phyloP scores from a whole-genome alignment of 2,888 invertebrate genomes.

The Lithophane ornitopus region DNA sequence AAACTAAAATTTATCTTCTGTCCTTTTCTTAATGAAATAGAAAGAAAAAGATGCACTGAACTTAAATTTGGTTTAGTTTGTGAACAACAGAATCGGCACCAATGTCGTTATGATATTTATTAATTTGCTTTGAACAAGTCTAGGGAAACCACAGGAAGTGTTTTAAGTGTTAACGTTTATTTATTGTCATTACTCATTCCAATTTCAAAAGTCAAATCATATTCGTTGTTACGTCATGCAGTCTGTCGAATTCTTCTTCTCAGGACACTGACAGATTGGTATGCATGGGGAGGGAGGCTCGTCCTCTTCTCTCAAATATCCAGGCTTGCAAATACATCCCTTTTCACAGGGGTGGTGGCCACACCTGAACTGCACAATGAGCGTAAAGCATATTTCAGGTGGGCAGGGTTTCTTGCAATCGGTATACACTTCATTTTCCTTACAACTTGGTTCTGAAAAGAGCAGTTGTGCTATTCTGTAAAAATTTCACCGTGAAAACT shows the following conservation, averaged over 20 bases:
- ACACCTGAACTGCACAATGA: constrained; percentile 64
- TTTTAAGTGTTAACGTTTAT: not conserved
- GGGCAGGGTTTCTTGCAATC: constrained; percentile 64
- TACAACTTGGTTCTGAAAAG: constrained; percentile 35
- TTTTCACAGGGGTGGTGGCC: constrained; percentile 21
- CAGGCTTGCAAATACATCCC: constrained; percentile 52
- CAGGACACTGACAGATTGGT: constrained; percentile 53
- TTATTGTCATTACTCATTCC: not conserved
- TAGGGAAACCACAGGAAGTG: not conserved
- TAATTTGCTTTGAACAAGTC: not conserved
- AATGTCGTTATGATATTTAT: too few species aligned
- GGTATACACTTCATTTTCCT: constrained; percentile 64
- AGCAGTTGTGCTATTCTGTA: too few species aligned
- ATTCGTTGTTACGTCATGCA: constrained; percentile 22
- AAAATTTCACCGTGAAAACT: too few species aligned
- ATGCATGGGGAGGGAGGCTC: constrained; percentile 39
- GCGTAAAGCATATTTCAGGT: constrained; percentile 64
- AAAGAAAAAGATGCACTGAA: too few species aligned
- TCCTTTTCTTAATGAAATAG: too few species aligned
- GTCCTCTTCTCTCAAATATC: constrained; percentile 30
- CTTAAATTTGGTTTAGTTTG: too few species aligned
- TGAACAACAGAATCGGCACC: too few species aligned
- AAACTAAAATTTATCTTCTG: too few species aligned
- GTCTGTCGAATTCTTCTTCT: constrained; percentile 30
- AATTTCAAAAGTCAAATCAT: not conserved